Base-by-base conservation (phyloP, 2,888 invertebrate species). In the Thymelicus acteon region DNA sequence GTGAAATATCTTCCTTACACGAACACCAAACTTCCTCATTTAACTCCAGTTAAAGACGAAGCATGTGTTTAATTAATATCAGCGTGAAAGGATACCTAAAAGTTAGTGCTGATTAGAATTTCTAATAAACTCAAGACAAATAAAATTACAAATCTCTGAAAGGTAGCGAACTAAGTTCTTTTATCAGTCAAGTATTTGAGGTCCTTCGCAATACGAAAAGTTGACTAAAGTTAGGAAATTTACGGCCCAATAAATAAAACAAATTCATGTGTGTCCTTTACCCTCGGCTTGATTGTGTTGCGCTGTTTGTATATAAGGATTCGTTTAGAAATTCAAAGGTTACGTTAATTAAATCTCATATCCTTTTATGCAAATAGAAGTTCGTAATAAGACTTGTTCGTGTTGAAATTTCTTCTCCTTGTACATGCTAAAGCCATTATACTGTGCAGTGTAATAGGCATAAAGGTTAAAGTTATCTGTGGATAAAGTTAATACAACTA, bases 1-100 rank as follows among this genome's bases (percentile, higher is more conserved):
- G 69, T 72, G 63, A 63, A 78, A 77, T 78, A 81, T 80, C 79
- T 78, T 76, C 80, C 78, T 69, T 78, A 72, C 71, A 49, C 75
- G 64, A 70, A 73, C 75, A 78, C 79, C 78, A 75, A 88, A 88
- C 87, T 89, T 89, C 83, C 81, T 81, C 82, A 89, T 89, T 88
- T 85, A 86, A 87, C 85, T 87, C 86, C 75, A 76, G 82, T 83
- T 84, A 87, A 85, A 87, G 85, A 88, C 80, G 88, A 80, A 87
- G 37, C 58, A 39, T 58, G 81, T 80, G 84, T 82, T 87, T 92
- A 91, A 92, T 93, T 91, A 91, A 91, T 90, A 89, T 85, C 81
- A 79, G 83, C 83, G 83, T 89, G 87, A 90, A 90, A 87, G 89
- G 89, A 83, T 82, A 85, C 91, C 91, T 90, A 81, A 91, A 92